These are phyloP conservation scores for Meandrina meandrites DNA, from an alignment of 92 coral and sea anemone species.

Conservation along the genomic window DNA sequence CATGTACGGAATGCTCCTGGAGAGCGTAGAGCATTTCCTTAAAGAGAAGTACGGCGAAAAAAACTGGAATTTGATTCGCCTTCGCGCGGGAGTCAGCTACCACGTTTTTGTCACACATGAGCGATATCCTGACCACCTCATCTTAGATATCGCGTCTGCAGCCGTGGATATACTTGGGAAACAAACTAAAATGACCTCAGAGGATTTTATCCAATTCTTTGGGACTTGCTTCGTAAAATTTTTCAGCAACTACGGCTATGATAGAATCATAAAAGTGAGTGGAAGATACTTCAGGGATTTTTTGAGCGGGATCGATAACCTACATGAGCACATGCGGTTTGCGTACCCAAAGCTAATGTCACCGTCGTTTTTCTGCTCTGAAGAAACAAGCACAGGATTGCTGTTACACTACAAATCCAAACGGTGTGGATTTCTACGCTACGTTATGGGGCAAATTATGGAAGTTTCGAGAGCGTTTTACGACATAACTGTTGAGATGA, in stretches of 20 bases:
- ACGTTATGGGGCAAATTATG: conserved; percentile 79
- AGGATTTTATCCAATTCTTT: conserved; percentile 73
- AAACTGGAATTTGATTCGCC: conserved; percentile 63
- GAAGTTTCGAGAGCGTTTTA: conserved; percentile 69
- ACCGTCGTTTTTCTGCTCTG: conserved; percentile 76
- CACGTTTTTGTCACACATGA: conserved; percentile 83
- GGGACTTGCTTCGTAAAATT: conserved; percentile 81
- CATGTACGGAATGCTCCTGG: conserved; percentile 89
- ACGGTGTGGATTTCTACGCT: conserved; percentile 65
- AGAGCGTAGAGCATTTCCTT: conserved; percentile 77
- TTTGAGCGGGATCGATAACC: conserved; percentile 70
- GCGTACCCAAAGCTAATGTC: conserved; percentile 81
- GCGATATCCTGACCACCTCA: conserved; percentile 67
- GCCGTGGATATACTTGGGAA: conserved; percentile 62
- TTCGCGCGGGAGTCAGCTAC: conserved; percentile 60
- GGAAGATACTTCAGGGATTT: conserved; percentile 73
- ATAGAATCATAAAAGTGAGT: conserved; percentile 63
- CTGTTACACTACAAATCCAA: conserved; percentile 71
- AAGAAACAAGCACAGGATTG: conserved; percentile 75
- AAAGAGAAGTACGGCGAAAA: conserved; percentile 77
- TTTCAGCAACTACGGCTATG: conserved; percentile 84
- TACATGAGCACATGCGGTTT: conserved; percentile 88
- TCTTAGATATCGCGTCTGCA: conserved; percentile 65
- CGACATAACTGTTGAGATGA: conserved; percentile 52
- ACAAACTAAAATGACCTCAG: conserved; percentile 48